phyloP scores from a whole-genome alignment of 2,113 vertebrate species.

The Numida meleagris region DNA sequence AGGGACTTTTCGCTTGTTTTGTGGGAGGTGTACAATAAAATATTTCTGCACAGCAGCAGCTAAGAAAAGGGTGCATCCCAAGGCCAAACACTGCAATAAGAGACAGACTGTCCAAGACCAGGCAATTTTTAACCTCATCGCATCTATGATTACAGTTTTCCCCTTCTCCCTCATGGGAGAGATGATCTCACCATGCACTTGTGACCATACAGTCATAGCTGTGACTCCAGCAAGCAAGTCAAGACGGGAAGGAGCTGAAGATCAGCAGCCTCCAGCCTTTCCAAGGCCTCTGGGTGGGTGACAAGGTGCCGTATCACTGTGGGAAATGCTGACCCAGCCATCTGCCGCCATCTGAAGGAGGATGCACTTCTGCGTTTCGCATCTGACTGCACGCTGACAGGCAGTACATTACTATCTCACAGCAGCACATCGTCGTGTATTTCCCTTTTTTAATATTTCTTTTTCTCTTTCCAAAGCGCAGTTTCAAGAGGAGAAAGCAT shows the following conservation, averaged over 20 bases:
- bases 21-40: background rate
- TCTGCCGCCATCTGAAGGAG: background rate
- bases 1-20: background rate
- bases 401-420: background rate
- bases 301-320: background rate
- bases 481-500: background rate
- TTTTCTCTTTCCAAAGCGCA: background rate
- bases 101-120: background rate
- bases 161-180: constrained; percentile 19
- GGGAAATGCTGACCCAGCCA: background rate
- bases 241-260: background rate
- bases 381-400: background rate
- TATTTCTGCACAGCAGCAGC: background rate
- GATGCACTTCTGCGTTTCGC: background rate
- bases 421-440: fast-evolving
- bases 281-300: background rate
- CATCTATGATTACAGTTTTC: constrained; percentile 41
- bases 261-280: background rate
- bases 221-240: background rate
- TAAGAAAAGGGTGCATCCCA: background rate
- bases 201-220: constrained; percentile 46
- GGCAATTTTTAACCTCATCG: constrained; percentile 26
- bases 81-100: background rate
- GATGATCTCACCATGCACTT: constrained; percentile 49
- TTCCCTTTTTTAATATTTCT: background rate